These are phyloP conservation scores for Bucorvus abyssinicus DNA, from an alignment of 2,797 vertebrate genomes.

Conservation along the genomic window DNA sequence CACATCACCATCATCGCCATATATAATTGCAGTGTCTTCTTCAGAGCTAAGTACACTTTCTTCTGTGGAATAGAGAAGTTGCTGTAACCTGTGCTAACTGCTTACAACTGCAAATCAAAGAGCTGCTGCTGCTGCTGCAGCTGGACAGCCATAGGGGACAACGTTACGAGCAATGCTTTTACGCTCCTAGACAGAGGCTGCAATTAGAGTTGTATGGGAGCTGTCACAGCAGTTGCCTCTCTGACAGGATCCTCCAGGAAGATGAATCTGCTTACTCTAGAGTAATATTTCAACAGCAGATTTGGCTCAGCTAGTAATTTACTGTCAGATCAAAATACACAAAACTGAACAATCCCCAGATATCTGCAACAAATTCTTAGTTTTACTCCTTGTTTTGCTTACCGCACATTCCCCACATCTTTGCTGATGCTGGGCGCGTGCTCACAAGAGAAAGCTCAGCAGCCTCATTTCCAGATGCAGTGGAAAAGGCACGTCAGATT, in stretches of 20 bases:
- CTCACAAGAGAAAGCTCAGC: neutral
- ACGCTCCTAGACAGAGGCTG: neutral
- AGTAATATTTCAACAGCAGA: neutral
- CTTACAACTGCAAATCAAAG: neutral
- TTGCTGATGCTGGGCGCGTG: neutral
- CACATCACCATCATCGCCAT: accelerated
- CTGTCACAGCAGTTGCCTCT: neutral
- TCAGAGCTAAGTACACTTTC: neutral
- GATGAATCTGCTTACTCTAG: neutral
- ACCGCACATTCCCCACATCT: neutral
- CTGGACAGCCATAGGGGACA: neutral
- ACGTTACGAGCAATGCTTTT: neutral
- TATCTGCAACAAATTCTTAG: neutral
- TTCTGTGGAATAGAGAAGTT: neutral
- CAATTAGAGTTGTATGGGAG: neutral
- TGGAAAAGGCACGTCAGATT: neutral
- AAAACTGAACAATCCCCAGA: neutral
- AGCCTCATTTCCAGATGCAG: neutral
- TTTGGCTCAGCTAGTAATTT: neutral
- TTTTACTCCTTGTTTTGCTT: neutral
- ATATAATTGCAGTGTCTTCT: neutral
- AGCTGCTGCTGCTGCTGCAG: neutral
- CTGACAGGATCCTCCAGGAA: neutral
- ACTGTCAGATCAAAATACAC: neutral
- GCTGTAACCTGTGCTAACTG: neutral